phyloP scores from a whole-genome alignment of 2,888 invertebrate species.

The Coelopa pilipes region DNA sequence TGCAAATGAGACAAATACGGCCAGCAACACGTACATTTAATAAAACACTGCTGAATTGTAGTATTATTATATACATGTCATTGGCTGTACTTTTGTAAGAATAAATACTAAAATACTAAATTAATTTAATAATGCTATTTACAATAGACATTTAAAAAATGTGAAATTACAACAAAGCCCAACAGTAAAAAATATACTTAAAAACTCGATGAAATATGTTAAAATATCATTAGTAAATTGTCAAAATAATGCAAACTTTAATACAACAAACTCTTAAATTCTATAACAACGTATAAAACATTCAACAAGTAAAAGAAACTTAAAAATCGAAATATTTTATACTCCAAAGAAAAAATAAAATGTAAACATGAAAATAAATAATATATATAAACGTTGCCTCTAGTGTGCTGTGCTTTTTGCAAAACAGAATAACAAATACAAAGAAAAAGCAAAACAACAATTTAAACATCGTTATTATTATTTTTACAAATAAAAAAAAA shows the following conservation, averaged over 20 bases:
- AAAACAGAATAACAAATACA: slow-evolving; percentile 38
- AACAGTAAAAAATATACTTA: slow-evolving; percentile 23
- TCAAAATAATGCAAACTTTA: slow-evolving; percentile 22
- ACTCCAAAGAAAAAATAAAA: slow-evolving; percentile 56
- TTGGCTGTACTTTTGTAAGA: slow-evolving; percentile 27
- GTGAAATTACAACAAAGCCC: slow-evolving; percentile 40
- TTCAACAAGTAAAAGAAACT: slow-evolving; percentile 41
- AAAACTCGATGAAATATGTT: slow-evolving; percentile 25
- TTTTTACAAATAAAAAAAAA: slow-evolving; percentile 15
- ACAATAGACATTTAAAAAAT: slow-evolving; percentile 36
- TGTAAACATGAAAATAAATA: slow-evolving; percentile 35
- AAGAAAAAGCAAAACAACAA: slow-evolving; percentile 39
- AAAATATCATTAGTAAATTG: slow-evolving; percentile 35
- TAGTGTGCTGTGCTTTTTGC: slow-evolving; percentile 51
- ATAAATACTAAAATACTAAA: slow-evolving; percentile 29
- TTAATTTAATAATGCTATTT: slow-evolving; percentile 27
- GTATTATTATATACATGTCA: slow-evolving; percentile 14
- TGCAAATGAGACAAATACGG: slow-evolving; percentile 22
- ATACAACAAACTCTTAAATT: slow-evolving; percentile 12
- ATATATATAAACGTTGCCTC: slow-evolving; percentile 52
- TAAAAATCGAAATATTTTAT: slow-evolving; percentile 54
- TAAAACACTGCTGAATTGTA: slow-evolving; percentile 20
- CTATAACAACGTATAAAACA: slow-evolving; percentile 27
- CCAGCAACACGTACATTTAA: slow-evolving; percentile 24
- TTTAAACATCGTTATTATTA: slow-evolving; percentile 15